Evolutionary conservation across 2,113 vertebrate species (phyloP).

Genomic region (Labeo rohita): DNA sequence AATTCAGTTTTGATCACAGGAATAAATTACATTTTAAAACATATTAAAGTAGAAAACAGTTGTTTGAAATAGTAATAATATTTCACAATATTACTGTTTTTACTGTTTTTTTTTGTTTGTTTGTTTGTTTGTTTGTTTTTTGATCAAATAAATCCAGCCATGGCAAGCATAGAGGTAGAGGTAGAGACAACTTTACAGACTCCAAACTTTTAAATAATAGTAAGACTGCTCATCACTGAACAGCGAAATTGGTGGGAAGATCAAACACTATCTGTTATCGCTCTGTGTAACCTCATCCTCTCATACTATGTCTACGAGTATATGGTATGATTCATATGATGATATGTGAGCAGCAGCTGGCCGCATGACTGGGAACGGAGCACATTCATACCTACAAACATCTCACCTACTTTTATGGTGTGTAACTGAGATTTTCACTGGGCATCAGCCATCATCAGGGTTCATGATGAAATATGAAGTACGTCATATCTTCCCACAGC

Average conservation of each 20-base stretch:
- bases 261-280: neutral
- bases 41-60: no score
- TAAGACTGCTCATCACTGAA: neutral
- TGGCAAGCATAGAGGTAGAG: no score
- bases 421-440: neutral
- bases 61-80: no score
- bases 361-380: neutral
- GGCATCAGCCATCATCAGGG: constrained; percentile 54
- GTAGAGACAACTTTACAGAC: neutral
- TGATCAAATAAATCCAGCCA: no score
- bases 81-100: no score
- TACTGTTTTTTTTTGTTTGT: no score
- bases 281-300: neutral
- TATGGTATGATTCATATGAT: neutral
- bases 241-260: neutral
- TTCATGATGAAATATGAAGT: neutral
- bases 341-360: neutral
- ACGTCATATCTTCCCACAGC: constrained; percentile 69
- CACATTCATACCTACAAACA: neutral
- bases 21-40: no score
- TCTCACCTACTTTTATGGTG: neutral
- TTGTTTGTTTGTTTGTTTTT: no score
- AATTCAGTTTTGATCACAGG: no score
- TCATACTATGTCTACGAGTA: neutral
- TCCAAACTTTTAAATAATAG: neutral